A percentile compares a stretch with the other conserved stretches of the same genome.
These are phyloP conservation scores for Beroe ovata DNA, from an alignment of 37 sponge, comb jelly and placozoan genomes.

Conservation along the genomic window DNA sequence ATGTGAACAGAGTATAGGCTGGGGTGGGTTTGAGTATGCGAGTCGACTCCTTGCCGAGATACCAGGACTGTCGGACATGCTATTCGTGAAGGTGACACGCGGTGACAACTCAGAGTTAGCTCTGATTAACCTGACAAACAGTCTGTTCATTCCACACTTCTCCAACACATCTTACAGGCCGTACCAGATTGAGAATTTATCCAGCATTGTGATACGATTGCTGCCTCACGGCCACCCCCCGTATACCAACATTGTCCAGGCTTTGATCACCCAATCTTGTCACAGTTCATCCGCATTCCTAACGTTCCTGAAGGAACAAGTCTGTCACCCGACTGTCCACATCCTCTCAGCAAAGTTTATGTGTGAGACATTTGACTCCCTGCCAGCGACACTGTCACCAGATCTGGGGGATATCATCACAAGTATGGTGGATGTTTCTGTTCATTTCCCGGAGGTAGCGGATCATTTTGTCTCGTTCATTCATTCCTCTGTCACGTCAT, in stretches of 20 bases:
- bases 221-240: neutral
- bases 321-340: neutral
- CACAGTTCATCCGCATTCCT: neutral
- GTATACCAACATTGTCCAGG: neutral
- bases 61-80: neutral
- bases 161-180: neutral
- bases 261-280: neutral
- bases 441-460: neutral
- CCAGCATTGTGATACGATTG: neutral
- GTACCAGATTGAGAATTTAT: neutral
- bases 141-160: slow-evolving; percentile 21
- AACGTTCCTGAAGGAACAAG: neutral
- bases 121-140: slow-evolving; percentile 48
- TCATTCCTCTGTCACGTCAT: neutral
- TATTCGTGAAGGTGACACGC: neutral
- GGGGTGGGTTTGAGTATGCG: slow-evolving; percentile 7
- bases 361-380: neutral
- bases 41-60: neutral
- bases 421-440: neutral
- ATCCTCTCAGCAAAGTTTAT: neutral
- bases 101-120: neutral
- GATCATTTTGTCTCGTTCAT: neutral
- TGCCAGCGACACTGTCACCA: neutral
- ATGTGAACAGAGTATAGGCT: neutral
- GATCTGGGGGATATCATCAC: neutral